Evolutionary conservation across 2,888 invertebrate species (phyloP), one percentile per base, ranked within the genome.

Genomic region (Drosophila tripunctata): DNA sequence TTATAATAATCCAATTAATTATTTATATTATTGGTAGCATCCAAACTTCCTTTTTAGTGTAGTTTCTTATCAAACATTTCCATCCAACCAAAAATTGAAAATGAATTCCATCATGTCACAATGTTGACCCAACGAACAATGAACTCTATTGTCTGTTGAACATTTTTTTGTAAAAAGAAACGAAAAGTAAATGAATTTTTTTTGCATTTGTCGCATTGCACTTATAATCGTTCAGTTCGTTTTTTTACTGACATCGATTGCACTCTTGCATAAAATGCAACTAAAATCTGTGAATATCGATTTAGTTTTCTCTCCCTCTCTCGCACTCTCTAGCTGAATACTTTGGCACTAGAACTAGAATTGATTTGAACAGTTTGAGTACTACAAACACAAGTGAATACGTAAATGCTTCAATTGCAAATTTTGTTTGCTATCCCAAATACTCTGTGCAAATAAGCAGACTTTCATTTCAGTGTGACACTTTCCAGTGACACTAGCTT

Each of bases 281-380:
- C 56, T 17, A 60, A 57, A 67, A 62, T 77, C 78, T 73, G 67
- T 44, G 70, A 58, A 62, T 68, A 78, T 78, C 56, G 75, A 78
- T 74, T 72, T 43, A 38, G 17, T 56, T 21, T 8, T 5, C 15
- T n/a, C n/a, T n/a, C n/a, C n/a, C n/a, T n/a, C n/a, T n/a, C n/a
- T n/a, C n/a, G n/a, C n/a, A n/a, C n/a, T n/a, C n/a, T n/a, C n/a
- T n/a, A n/a, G n/a, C n/a, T n/a, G n/a, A n/a, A n/a, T 33, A 35
- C 14, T 19, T 35, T 35, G 44, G 1, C 45, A 44, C 12, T 4
- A 7, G 35, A 14, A 19, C 35, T 48, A 1, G 48, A 31, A 54
- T 50, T 35, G 24, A 64, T 5, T 19, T 30, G 2, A 12, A 12
- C n/a, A 14, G 31, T 21, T 17, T 21, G 19, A 19, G 27, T n/a